Evolutionary conservation across 2,888 invertebrate genomes (phyloP), one percentile per base, ranked within the genome.

Genomic region (Adelphocoris suturalis): DNA sequence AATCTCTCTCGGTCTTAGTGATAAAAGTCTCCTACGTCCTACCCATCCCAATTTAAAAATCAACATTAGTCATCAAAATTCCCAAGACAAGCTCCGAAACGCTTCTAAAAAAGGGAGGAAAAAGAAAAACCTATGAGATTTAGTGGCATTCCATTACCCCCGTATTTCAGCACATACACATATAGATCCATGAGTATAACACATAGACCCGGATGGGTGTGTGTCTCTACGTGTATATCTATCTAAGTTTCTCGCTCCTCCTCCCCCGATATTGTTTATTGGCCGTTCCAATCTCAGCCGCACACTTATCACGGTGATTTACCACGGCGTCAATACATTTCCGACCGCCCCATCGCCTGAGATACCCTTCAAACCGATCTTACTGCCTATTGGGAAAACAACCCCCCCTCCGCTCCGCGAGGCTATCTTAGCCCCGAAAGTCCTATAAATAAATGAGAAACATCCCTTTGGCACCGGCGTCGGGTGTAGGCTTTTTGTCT

Each of bases 381-480:
- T 48, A 47, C 48, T 52, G 55, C 55, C 52, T 46, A 82, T 52
- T 82, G 55, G 55, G 52, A 82, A 80, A 47, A 16, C 28, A 46
- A 37, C 37, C 47, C 78, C 78, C 16, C 23, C 47, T 27, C 23
- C 14, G 9, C 46, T 46, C 78, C 78, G 46, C 46, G 5, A 23
- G 19, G 68, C 68, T 80, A 80, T 80, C 78, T 80, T 80, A 80
- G 57, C 57, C 57, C 14, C 57, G n/a, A 57, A 57, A 68, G 68
- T 68, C 68, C 85, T 85, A 85, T 85, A 85, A 85, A 85, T 85
- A 85, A 85, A 61, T 61, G 85, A 61, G 85, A 85, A 85, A 85
- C 85, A 85, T 85, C 85, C 68, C 85, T 85, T 85, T 85, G 85
- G 85, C 85, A 85, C 37, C 61, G 85, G 85, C 28, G 68, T 61